Evolutionary conservation across 2,888 invertebrate genomes (phyloP).

Genomic region (Embidobia sp.): DNA sequence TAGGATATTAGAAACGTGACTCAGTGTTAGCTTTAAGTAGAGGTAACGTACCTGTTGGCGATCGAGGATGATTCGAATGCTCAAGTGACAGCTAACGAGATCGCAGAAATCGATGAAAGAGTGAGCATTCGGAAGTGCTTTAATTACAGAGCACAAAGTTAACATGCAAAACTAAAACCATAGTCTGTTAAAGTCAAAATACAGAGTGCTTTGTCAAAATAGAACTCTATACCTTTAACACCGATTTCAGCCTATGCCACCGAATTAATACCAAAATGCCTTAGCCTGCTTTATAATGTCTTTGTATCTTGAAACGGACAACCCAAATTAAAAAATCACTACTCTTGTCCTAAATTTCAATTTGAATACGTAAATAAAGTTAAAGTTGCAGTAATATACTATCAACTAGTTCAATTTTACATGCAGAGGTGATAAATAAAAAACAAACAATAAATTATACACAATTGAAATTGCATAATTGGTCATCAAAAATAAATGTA

Average conservation of each 20-base stretch:
- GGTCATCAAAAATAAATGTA: too few relatives aligned
- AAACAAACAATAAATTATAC: too few relatives aligned
- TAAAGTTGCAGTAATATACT: too few relatives aligned
- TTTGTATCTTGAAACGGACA: conserved; percentile 25
- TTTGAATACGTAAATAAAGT: too few relatives aligned
- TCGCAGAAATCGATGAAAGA: conserved; percentile 17
- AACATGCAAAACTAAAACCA: conserved; percentile 1
- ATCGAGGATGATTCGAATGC: conserved; percentile 58
- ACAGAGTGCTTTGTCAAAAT: conserved; percentile 20
- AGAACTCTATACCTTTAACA: conserved; percentile 30
- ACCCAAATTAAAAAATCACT: too few relatives aligned
- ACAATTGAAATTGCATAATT: too few relatives aligned
- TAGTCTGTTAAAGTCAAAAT: conserved; percentile 25
- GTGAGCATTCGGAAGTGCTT: conserved; percentile 40
- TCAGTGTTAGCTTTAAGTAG: conserved; percentile 70
- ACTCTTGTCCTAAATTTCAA: too few relatives aligned
- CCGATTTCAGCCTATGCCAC: conserved; percentile 31
- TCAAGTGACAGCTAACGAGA: conserved; percentile 23
- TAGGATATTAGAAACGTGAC: conserved; percentile 71
- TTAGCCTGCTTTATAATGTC: conserved; percentile 2
- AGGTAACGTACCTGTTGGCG: conserved; percentile 65
- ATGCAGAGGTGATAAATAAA: too few relatives aligned
- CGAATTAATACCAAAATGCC: conserved; percentile 38
- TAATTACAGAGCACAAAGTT: conserved; percentile 9
- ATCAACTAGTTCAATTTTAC: too few relatives aligned